These are phyloP conservation scores for Corynorhinus townsendii DNA, from an alignment of 2,113 vertebrate genomes.

Conservation along the genomic window DNA sequence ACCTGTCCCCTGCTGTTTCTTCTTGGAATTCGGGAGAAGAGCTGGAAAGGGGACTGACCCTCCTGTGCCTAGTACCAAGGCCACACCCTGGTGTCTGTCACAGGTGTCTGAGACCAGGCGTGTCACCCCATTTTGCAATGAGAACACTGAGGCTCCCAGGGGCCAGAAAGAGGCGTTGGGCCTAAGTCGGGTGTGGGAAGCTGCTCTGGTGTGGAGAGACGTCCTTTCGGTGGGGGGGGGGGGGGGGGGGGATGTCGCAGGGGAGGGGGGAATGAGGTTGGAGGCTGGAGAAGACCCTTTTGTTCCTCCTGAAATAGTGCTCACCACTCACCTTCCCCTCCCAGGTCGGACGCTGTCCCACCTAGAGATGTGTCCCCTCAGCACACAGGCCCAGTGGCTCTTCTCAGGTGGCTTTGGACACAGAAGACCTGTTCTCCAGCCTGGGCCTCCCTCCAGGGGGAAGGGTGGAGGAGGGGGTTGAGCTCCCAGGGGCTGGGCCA, in stretches of 20 bases:
- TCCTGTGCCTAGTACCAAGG: background rate
- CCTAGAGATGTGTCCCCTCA: too few species aligned
- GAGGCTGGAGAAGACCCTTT: background rate
- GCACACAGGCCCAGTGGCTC: background rate
- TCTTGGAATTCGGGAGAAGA: background rate
- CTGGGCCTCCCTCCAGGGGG: background rate
- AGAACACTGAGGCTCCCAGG: background rate
- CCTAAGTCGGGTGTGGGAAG: background rate
- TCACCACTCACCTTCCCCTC: background rate
- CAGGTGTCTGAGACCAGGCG: background rate
- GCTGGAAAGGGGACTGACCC: background rate
- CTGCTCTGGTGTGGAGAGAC: background rate
- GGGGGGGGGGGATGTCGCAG: fast-evolving
- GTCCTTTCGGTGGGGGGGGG: fast-evolving
- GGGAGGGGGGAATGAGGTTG: fast-evolving
- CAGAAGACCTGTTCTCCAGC: background rate
- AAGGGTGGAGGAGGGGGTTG: fast-evolving
- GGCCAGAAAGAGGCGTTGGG: background rate
- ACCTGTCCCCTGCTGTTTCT: background rate
- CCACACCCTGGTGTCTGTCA: background rate
- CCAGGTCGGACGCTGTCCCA: fast-evolving
- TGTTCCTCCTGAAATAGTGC: background rate
- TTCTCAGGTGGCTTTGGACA: background rate
- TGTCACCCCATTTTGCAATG: background rate
- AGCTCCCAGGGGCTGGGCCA: background rate